Conservation (phyloP, 2,797 vertebrate species). For the Falco cherrug region DNA sequence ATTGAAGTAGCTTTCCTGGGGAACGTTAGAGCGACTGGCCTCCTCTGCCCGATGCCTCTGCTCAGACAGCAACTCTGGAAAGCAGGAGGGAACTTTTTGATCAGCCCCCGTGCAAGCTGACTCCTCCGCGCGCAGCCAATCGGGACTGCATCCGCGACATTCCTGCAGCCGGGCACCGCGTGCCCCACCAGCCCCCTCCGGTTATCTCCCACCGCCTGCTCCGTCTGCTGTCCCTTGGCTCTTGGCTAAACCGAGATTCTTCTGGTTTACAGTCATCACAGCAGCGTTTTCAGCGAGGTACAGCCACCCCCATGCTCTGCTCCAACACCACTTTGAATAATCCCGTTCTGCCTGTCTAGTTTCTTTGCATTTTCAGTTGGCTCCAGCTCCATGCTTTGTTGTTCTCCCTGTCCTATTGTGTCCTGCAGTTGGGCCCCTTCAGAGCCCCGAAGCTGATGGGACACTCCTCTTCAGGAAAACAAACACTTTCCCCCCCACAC, state of each 20-base stretch:
- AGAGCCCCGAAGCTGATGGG: background rate
- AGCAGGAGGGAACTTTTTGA: conserved; percentile 49
- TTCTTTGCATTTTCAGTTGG: background rate
- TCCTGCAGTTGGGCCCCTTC: background rate
- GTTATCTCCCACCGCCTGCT: background rate
- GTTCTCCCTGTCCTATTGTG: background rate
- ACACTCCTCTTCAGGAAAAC: background rate
- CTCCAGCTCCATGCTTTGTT: background rate
- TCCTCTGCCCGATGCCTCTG: background rate
- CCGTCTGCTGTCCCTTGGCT: background rate
- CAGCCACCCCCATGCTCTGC: background rate
- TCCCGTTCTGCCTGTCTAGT: background rate
- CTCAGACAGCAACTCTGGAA: conserved; percentile 4
- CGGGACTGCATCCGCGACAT: conserved; percentile 43
- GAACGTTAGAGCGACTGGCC: background rate
- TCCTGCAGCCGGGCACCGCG: conserved; percentile 61
- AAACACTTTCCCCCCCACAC: background rate
- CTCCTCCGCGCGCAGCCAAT: conserved; percentile 71
- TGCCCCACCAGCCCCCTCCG: background rate
- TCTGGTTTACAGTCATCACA: background rate
- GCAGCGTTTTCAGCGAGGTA: background rate
- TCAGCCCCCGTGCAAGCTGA: conserved; percentile 71
- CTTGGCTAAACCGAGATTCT: background rate
- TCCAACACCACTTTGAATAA: background rate
- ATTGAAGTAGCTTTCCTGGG: background rate